Percentiles rank a stretch among this genome's conserved stretches.
These are phyloP conservation scores for Chymomyza fuscimana DNA, from an alignment of 2,888 invertebrate genomes.

Conservation along the genomic window DNA sequence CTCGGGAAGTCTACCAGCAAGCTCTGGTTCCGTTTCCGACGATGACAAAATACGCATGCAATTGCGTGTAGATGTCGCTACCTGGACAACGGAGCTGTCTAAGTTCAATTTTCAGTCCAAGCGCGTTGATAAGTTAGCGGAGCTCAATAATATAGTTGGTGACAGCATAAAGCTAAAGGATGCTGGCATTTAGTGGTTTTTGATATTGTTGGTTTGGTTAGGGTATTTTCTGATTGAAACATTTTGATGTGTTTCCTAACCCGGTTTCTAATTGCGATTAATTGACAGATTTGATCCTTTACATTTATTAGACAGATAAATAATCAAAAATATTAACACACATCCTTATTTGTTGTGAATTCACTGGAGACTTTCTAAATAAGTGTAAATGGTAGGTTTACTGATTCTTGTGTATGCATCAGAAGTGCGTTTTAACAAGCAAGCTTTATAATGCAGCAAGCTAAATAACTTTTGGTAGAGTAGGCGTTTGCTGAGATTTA, in stretches of 20 bases:
- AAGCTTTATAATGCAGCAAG: no score
- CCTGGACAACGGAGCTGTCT: constrained; percentile 85
- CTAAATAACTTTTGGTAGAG: no score
- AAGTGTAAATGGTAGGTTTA: no score
- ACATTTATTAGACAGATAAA: no score
- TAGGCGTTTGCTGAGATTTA: no score
- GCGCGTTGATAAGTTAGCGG: constrained; percentile 83
- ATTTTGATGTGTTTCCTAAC: background rate
- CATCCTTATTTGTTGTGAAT: no score
- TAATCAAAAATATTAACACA: no score
- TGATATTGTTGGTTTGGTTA: constrained; percentile 13
- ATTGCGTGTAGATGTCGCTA: constrained; percentile 90
- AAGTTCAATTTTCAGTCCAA: constrained; percentile 82
- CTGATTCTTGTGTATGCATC: no score
- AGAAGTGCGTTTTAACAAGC: no score
- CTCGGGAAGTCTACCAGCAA: constrained; percentile 58
- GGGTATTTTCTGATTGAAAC: background rate
- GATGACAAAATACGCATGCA: constrained; percentile 97
- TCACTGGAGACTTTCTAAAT: no score
- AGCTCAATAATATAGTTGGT: constrained; percentile 83
- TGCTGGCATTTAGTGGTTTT: constrained; percentile 6
- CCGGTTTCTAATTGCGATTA: no score
- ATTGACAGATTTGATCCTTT: no score
- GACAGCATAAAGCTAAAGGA: constrained; percentile 82
- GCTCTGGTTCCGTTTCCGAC: constrained; percentile 84